phyloP scores from a whole-genome alignment of 2,113 vertebrate genomes.

The Ctenodactylus gundi region DNA sequence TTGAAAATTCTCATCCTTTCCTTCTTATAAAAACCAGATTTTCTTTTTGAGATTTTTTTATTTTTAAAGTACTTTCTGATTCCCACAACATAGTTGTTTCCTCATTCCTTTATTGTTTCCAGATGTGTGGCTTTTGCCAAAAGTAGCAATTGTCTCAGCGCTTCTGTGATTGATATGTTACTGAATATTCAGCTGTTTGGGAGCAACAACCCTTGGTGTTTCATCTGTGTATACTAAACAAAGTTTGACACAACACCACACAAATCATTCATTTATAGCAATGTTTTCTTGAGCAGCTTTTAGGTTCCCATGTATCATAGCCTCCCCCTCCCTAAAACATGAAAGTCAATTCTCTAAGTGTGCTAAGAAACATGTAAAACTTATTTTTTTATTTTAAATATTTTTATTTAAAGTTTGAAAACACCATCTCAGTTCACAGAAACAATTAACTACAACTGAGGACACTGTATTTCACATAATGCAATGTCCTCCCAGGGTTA shows the following conservation, averaged over 20 bases:
- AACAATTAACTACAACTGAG: background rate
- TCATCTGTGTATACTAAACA: background rate
- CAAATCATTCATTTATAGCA: background rate
- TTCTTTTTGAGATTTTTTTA: background rate
- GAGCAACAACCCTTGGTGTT: background rate
- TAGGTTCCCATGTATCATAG: background rate
- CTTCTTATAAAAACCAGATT: background rate
- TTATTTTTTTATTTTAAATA: background rate
- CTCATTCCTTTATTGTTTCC: background rate
- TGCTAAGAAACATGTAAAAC: background rate
- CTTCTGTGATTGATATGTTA: background rate
- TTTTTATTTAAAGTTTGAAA: background rate
- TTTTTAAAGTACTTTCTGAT: background rate
- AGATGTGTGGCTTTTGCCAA: background rate
- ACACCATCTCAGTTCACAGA: background rate
- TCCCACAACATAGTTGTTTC: background rate
- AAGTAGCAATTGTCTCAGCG: background rate
- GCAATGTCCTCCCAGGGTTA: background rate
- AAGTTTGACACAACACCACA: background rate
- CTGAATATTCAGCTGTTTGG: background rate
- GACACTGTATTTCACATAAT: background rate
- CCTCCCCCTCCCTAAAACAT: fast-evolving
- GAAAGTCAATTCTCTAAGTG: background rate
- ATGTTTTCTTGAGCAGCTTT: background rate
- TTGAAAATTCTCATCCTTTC: background rate